Base-by-base conservation (phyloP, 2,113 vertebrate genomes). In the Loxodonta africana region DNA sequence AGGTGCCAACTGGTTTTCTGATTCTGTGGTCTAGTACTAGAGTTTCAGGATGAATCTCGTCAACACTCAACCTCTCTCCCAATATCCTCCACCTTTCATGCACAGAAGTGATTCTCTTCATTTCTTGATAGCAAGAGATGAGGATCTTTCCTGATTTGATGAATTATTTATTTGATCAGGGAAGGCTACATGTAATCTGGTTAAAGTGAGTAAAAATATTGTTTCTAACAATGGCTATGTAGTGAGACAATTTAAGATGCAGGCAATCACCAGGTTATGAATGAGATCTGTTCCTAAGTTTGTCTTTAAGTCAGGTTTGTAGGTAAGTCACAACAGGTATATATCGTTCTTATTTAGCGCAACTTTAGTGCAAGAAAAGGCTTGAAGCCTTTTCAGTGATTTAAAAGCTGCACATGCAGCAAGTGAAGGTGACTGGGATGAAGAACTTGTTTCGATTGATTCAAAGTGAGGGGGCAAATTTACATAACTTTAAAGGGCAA, bases 121-220 rank as follows among this genome's bases (percentile, higher is more conserved):
- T 88, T 96, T 95, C 25, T 82, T 26, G 51, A 82, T 90, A 57
- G 23, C 14, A 78, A 20, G 65, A 57, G 11, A 76, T 67, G 46
- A 94, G 76, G 5, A 83, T 23, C 6, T 83, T 95, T 87, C 60
- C 37, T 91, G 41, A 91, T 92, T 83, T 60, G 7, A 62, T 76
- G 2, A 93, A 83, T 89, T 91, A 89, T 80, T 95, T 94, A 62
- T 76, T 90, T 83, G 25, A 93, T n/a, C 30, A 20, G 8, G 9
- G 30, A 90, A 83, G 6, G 3, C 28, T 60, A 41, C 63, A 76
- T 65, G 18, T 63, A 90, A 81, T 95, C 91, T 62, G 91, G 44
- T 76, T 91, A 41, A 88, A 90, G 7, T 51, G 28, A 1, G 23
- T 71, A 86, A 88, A 93, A 89, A 67, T 91, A 87, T 90, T 71